These are phyloP conservation scores for Leuciscus idus DNA, from an alignment of 2,113 vertebrate genomes.

Conservation along the genomic window DNA sequence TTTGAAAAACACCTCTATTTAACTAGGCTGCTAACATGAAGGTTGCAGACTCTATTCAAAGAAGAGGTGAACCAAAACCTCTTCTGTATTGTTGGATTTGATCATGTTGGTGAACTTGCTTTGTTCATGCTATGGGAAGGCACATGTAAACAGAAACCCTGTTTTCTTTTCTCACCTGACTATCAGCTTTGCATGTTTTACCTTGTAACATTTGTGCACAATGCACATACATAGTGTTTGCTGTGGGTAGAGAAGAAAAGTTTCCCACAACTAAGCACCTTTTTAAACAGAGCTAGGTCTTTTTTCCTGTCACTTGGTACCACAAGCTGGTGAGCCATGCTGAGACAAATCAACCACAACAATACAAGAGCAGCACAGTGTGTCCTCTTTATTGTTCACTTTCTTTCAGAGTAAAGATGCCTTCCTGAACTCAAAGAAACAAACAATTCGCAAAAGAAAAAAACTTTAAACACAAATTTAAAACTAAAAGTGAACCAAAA, in stretches of 20 bases:
- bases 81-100: background rate
- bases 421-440: background rate
- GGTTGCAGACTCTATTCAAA: background rate
- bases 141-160: background rate
- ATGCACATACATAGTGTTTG: background rate
- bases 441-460: background rate
- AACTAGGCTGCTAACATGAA: background rate
- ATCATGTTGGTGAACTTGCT: background rate
- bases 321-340: background rate
- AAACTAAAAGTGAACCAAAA: background rate
- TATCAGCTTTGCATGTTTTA: background rate
- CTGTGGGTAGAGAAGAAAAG: background rate
- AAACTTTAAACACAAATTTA: background rate
- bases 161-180: background rate
- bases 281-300: background rate
- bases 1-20: background rate
- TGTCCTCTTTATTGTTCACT: conserved; percentile 1
- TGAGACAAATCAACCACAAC: background rate
- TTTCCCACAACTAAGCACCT: background rate
- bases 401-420: background rate
- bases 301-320: background rate
- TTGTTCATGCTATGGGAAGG: background rate
- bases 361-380: background rate
- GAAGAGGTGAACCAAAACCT: background rate
- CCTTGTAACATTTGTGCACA: background rate